These are phyloP conservation scores for Paratrypauchen microcephalus DNA, from an alignment of 2,797 vertebrate species.

Conservation along the genomic window DNA sequence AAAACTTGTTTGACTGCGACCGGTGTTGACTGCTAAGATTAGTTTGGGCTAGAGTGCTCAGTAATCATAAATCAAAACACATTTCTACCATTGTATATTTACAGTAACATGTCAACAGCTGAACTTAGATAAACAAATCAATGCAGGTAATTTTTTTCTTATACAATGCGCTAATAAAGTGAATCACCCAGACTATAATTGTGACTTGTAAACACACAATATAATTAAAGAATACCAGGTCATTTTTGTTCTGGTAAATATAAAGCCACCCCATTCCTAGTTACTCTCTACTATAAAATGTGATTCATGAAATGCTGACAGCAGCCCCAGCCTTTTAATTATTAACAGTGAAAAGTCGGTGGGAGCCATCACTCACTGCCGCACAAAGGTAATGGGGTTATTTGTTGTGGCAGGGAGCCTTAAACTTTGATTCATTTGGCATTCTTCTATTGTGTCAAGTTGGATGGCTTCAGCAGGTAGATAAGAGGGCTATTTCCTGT, in stretches of 20 bases:
- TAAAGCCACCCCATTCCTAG: conserved; percentile 14
- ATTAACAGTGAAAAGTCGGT: conserved; percentile 67
- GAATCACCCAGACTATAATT: neutral
- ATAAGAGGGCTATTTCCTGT: conserved; percentile 71
- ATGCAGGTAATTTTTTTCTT: neutral
- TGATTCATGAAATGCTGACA: conserved; percentile 79
- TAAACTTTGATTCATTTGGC: conserved; percentile 79
- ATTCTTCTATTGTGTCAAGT: conserved; percentile 68
- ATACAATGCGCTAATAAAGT: neutral
- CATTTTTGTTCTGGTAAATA: conserved; percentile 25
- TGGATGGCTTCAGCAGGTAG: conserved; percentile 56
- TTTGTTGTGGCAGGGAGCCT: conserved; percentile 71
- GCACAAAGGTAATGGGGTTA: conserved; percentile 72
- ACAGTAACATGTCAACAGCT: neutral
- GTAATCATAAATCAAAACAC: neutral
- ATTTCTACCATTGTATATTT: neutral
- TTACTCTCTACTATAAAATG: conserved; percentile 43
- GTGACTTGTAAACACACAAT: neutral
- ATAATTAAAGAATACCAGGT: conserved; percentile 24
- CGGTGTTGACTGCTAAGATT: neutral
- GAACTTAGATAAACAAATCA: neutral
- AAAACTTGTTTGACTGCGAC: neutral
- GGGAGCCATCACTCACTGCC: conserved; percentile 69
- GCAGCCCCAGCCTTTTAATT: conserved; percentile 79
- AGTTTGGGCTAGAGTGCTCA: neutral